Conservation (phyloP, 35 echinoderm and acorn worm genomes). For the Lytechinus pictus region DNA sequence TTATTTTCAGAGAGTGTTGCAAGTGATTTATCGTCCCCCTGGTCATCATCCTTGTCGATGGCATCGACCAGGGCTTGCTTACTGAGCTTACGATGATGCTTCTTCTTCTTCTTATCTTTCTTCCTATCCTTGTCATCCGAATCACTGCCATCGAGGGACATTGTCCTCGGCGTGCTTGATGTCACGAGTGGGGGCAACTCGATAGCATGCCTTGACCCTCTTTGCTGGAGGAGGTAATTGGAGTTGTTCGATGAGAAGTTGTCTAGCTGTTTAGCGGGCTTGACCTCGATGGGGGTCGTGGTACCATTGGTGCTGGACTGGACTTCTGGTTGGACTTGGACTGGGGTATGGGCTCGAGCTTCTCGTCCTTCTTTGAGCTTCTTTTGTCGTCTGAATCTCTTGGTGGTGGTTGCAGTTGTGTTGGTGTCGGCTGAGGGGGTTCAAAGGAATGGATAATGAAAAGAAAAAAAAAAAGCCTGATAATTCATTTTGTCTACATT, state of each 20-base stretch:
- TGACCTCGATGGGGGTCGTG: not conserved
- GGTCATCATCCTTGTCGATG: not conserved
- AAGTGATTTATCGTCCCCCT: not conserved
- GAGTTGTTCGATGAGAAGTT: slow-evolving; percentile 40
- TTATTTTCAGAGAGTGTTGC: not conserved
- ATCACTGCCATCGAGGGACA: not conserved
- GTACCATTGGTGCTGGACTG: not conserved
- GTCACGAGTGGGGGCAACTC: not conserved
- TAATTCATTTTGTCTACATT: no score
- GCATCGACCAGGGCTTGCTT: slow-evolving; percentile 4
- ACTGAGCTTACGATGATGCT: slow-evolving; percentile 38
- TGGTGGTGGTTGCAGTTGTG: not conserved
- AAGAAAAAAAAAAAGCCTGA: not conserved
- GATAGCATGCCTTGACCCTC: not conserved
- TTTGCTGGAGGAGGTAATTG: not conserved
- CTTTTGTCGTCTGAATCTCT: not conserved
- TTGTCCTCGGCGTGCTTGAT: not conserved
- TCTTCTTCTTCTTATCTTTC: slow-evolving; percentile 5
- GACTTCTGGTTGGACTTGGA: not conserved
- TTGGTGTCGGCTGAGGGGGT: not conserved
- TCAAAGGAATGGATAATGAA: not conserved
- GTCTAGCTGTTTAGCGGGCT: not conserved
- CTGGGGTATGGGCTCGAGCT: not conserved
- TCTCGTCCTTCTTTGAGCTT: not conserved
- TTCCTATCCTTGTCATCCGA: not conserved